phyloP scores from a whole-genome alignment of 2,113 vertebrate genomes.

The Gymnogyps californianus region DNA sequence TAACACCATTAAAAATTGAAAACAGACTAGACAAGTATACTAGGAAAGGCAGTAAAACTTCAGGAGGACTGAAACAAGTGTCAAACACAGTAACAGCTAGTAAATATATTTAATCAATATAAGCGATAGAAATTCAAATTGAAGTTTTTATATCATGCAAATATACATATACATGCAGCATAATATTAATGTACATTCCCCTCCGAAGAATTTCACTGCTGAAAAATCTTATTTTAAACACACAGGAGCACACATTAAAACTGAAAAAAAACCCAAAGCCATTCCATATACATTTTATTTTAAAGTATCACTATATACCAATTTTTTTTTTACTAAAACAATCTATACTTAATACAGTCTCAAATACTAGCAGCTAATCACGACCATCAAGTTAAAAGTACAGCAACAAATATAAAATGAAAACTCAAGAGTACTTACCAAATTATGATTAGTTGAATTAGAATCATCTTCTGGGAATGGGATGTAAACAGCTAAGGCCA shows the following conservation, averaged over 20 bases:
- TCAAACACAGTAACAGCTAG: not conserved
- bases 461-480: conserved; percentile 99
- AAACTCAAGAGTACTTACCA: conserved; percentile 84
- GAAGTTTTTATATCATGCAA: not conserved
- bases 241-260: not conserved
- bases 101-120: not conserved
- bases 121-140: not conserved
- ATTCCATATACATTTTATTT: not conserved
- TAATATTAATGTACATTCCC: not conserved
- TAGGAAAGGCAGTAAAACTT: not conserved
- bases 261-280: not conserved
- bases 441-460: conserved; percentile 98
- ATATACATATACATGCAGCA: not conserved
- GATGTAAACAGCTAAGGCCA: conserved; percentile 99
- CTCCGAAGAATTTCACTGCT: conserved; percentile 12
- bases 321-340: not conserved
- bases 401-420: not conserved
- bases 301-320: not conserved
- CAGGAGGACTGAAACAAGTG: not conserved
- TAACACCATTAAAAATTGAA: not conserved
- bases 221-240: not conserved
- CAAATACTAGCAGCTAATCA: not conserved
- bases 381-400: not conserved
- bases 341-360: not conserved
- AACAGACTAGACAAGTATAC: not conserved